Evolutionary conservation across 2,888 invertebrate genomes (phyloP).

Genomic region (Thymelicus sylvestris): DNA sequence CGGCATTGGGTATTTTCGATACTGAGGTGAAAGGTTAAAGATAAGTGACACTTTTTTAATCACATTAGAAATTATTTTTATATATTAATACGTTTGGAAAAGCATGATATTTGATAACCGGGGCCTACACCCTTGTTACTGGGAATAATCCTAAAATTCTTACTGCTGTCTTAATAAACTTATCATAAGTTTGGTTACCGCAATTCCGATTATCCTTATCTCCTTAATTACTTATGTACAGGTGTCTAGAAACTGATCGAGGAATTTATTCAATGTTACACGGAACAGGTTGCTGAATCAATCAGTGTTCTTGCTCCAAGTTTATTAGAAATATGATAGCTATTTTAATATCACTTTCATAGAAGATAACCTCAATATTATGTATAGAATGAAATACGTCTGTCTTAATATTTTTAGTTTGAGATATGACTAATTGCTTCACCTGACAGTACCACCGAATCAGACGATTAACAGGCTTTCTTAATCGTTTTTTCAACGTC

Average conservation of each 20-base stretch:
- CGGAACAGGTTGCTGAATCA: conserved; percentile 35
- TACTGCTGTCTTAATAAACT: neutral
- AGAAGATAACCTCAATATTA: conserved; percentile 24
- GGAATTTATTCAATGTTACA: conserved; percentile 37
- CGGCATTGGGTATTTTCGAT: no score
- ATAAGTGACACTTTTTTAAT: no score
- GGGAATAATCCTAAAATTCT: no score
- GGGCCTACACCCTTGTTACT: no score
- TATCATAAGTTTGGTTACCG: conserved; percentile 11
- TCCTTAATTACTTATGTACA: conserved; percentile 37
- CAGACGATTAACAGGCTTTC: no score
- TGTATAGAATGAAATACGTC: neutral
- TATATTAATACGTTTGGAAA: no score
- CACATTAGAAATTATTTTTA: no score
- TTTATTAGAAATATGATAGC: conserved; percentile 36
- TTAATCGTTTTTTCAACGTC: no score
- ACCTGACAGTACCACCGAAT: no score
- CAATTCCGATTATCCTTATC: conserved; percentile 33
- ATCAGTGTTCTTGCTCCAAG: conserved; percentile 36
- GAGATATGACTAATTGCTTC: neutral
- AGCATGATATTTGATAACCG: no score
- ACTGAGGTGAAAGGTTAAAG: no score
- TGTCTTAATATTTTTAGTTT: neutral
- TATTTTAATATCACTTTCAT: conserved; percentile 36
- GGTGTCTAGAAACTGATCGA: conserved; percentile 35